Conservation (phyloP, 2,113 vertebrate genomes). For the Strix aluco region DNA sequence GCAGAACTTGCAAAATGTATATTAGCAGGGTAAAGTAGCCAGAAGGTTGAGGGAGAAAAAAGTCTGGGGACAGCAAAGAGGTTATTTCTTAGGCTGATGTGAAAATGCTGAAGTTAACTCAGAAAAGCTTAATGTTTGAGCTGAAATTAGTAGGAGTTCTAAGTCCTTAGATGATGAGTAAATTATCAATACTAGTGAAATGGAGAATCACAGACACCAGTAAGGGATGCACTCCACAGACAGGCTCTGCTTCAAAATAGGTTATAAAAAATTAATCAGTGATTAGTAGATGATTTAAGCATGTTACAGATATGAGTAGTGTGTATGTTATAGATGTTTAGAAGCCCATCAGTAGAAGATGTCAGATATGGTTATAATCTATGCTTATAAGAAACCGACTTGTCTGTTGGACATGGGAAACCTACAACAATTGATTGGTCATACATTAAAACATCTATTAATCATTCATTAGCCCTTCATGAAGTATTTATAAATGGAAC, state of each 20-base stretch:
- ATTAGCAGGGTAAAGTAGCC: neutral
- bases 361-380: constrained; percentile 58
- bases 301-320: constrained; percentile 66
- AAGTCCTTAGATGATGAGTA: neutral
- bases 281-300: constrained; percentile 61
- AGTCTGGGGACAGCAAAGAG: neutral
- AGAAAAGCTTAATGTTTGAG: neutral
- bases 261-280: constrained; percentile 57
- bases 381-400: constrained; percentile 58
- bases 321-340: constrained; percentile 56
- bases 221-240: neutral
- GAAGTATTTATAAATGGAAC: constrained; percentile 67
- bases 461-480: constrained; percentile 68
- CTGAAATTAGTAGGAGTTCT: neutral
- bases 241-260: constrained; percentile 25
- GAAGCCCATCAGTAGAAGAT: constrained; percentile 59
- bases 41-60: neutral
- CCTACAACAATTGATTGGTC: constrained; percentile 56
- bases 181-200: neutral
- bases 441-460: constrained; percentile 67
- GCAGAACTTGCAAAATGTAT: neutral
- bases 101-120: neutral
- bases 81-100: neutral
- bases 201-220: neutral
- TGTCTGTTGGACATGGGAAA: constrained; percentile 22